Evolutionary conservation across 2,888 invertebrate species (phyloP).

Genomic region (Caenorhabditis zanzibari): DNA sequence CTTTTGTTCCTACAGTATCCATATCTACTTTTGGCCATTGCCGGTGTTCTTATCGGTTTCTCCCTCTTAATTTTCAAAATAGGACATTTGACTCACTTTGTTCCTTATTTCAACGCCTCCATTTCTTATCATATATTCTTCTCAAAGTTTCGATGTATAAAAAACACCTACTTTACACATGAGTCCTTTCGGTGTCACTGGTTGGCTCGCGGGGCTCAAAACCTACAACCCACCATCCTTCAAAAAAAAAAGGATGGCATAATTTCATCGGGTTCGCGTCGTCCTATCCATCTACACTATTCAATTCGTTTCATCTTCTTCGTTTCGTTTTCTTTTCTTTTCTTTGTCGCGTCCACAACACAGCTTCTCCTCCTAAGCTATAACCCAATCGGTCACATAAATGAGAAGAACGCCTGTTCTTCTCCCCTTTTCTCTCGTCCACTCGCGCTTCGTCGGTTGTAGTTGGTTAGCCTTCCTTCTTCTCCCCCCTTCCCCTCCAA

Average conservation of each 20-base stretch:
- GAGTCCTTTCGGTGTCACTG: not conserved
- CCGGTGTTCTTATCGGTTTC: too few species aligned
- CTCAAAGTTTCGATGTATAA: not conserved
- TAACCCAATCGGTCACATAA: constrained; percentile 62
- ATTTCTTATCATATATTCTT: not conserved
- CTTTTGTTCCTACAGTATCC: not conserved
- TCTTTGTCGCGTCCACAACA: too few species aligned
- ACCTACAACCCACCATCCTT: constrained; percentile 1
- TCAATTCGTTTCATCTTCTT: constrained; percentile 35
- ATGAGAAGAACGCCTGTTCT: constrained; percentile 65
- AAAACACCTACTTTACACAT: constrained; percentile 9
- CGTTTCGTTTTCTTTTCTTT: too few species aligned
- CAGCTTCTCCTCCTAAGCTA: constrained; percentile 40
- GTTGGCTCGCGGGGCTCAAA: not conserved
- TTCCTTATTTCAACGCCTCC: too few species aligned
- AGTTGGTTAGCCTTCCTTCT: constrained; percentile 63
- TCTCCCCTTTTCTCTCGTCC: constrained; percentile 38
- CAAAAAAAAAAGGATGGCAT: constrained; percentile 27
- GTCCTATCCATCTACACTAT: constrained; percentile 38
- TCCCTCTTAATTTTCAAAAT: too few species aligned
- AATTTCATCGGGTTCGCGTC: constrained; percentile 31
- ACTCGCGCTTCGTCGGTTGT: constrained; percentile 58
- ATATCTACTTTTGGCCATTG: constrained; percentile 1
- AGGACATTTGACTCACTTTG: too few species aligned
- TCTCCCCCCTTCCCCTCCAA: too few species aligned